phyloP scores from a whole-genome alignment of 1,140 invertebrate species.

The Drosophila ananassae region DNA sequence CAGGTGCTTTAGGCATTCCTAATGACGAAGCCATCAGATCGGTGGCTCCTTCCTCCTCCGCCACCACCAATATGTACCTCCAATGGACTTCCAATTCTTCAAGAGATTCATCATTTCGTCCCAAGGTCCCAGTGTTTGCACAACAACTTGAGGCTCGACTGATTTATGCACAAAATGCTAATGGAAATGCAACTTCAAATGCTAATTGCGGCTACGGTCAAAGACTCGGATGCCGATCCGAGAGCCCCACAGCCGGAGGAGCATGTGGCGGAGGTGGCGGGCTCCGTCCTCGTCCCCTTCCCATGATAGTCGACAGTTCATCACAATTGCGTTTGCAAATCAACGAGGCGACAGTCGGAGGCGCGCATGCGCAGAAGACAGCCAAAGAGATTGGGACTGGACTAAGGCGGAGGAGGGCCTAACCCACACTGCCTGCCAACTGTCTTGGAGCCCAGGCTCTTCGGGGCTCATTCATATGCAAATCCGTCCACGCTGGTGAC shows the following conservation, averaged over 20 bases:
- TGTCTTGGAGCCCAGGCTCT: neutral
- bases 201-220: slow-evolving; percentile 81
- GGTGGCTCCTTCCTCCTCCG: slow-evolving; percentile 1
- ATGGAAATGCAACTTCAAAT: slow-evolving; percentile 80
- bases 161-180: slow-evolving; percentile 77
- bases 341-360: slow-evolving; percentile 37
- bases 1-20: slow-evolving; percentile 46
- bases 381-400: slow-evolving; percentile 1
- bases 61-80: neutral
- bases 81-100: slow-evolving; percentile 4
- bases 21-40: slow-evolving; percentile 11
- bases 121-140: slow-evolving; percentile 57
- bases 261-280: slow-evolving; percentile 8
- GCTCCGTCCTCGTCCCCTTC: neutral
- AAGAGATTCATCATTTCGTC: slow-evolving; percentile 21
- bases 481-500: slow-evolving; percentile 61
- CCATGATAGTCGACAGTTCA: slow-evolving; percentile 59
- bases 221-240: slow-evolving; percentile 55
- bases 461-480: slow-evolving; percentile 73
- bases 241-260: slow-evolving; percentile 3
- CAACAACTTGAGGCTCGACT: slow-evolving; percentile 47
- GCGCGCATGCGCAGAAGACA: slow-evolving; percentile 48
- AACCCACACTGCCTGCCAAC: slow-evolving; percentile 27
- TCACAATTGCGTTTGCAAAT: slow-evolving; percentile 75
- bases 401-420: slow-evolving; percentile 16